Percentiles rank a stretch among this genome's conserved stretches.
These are phyloP conservation scores for Ennomos erosarius DNA, from an alignment of 2,888 invertebrate species.

Conservation along the genomic window DNA sequence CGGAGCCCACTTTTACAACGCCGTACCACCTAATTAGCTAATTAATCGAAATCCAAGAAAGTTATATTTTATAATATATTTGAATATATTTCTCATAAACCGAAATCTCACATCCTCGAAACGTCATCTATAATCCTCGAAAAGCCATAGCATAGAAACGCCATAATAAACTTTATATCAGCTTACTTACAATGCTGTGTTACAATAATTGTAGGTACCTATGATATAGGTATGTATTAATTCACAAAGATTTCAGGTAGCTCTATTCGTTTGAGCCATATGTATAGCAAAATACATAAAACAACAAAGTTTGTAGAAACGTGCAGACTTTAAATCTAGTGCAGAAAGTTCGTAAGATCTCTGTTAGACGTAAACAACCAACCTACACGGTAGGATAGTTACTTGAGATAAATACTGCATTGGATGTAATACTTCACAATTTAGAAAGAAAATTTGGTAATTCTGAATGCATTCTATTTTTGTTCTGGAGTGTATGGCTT, in stretches of 20 bases:
- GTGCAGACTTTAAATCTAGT: constrained; percentile 32
- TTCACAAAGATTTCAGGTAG: not conserved
- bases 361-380: constrained; percentile 17
- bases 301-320: constrained; percentile 34
- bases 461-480: not conserved
- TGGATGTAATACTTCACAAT: constrained; percentile 6
- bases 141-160: too few species aligned
- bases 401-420: constrained; percentile 8
- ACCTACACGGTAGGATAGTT: constrained; percentile 7
- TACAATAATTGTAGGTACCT: too few species aligned
- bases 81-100: too few species aligned
- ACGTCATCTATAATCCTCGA: too few species aligned
- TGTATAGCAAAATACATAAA: constrained; percentile 22
- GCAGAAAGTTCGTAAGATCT: constrained; percentile 32
- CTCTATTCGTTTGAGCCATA: not conserved
- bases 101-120: too few species aligned
- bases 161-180: too few species aligned
- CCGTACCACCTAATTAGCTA: too few species aligned
- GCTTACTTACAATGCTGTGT: too few species aligned
- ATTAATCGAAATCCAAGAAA: too few species aligned
- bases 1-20: too few species aligned
- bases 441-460: not conserved
- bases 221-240: too few species aligned
- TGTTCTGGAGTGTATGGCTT: not conserved
- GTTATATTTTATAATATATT: too few species aligned